These are phyloP conservation scores for Piliocolobus tephrosceles DNA, from an alignment of 2,113 vertebrate species.

Conservation along the genomic window DNA sequence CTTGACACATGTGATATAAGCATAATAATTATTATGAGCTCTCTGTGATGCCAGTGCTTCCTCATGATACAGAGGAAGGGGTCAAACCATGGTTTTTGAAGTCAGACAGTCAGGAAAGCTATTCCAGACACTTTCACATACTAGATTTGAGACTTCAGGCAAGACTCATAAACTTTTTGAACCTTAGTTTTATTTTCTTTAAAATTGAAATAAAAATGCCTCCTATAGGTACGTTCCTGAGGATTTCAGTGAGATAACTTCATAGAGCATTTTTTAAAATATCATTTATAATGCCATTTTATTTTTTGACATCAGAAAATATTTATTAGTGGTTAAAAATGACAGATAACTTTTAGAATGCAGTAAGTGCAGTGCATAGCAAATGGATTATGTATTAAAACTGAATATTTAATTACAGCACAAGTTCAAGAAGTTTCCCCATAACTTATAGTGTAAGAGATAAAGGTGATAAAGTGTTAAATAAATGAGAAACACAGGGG, in stretches of 20 bases:
- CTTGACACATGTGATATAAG: background rate
- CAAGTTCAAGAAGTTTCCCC: background rate
- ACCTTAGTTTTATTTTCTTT: background rate
- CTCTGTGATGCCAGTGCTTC: background rate
- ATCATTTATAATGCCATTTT: background rate
- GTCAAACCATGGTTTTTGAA: background rate
- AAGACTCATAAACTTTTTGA: background rate
- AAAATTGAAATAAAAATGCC: conserved; percentile 14
- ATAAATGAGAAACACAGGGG: background rate
- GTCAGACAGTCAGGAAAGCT: background rate
- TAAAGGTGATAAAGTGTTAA: background rate
- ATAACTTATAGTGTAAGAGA: background rate
- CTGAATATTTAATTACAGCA: background rate
- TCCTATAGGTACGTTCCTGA: background rate
- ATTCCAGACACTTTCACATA: background rate
- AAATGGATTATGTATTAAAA: background rate
- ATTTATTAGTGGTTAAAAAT: background rate
- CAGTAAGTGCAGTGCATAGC: background rate
- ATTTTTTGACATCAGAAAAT: conserved; percentile 5
- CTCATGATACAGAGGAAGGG: background rate
- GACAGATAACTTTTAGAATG: background rate
- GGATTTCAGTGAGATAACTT: background rate
- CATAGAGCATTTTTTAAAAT: background rate
- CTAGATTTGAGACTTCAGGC: background rate
- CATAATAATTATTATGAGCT: background rate